These are phyloP conservation scores for Lampris megalopsis DNA, from an alignment of 2,113 vertebrate species.

Conservation along the genomic window DNA sequence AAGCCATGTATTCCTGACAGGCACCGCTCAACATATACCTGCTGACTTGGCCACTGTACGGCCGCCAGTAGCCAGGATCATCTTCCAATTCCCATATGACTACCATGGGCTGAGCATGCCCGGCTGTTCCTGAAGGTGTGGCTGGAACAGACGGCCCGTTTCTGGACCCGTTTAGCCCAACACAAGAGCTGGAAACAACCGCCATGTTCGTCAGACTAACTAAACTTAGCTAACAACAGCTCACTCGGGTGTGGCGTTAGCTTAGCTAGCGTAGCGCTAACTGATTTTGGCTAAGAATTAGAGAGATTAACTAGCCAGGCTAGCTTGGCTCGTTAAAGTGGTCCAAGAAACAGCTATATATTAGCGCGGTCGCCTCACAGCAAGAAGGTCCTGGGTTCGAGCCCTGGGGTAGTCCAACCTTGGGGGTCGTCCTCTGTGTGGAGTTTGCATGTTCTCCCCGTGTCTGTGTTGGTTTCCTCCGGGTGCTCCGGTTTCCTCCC, in stretches of 20 bases:
- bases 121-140: constrained; percentile 56
- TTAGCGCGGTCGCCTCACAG: no score
- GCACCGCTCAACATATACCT: constrained; percentile 88
- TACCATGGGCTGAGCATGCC: constrained; percentile 82
- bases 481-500: no score
- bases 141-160: constrained; percentile 69
- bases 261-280: constrained; percentile 24
- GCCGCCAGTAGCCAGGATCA: constrained; percentile 90
- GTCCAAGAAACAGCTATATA: no score
- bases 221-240: constrained; percentile 54
- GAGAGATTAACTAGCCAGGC: constrained; percentile 43
- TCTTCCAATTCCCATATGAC: constrained; percentile 99
- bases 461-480: no score
- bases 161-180: constrained; percentile 75
- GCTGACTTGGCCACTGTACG: constrained; percentile 92
- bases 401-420: no score
- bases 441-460: no score
- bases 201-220: constrained; percentile 72
- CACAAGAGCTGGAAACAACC: constrained; percentile 81
- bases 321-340: constrained; percentile 69
- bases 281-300: constrained; percentile 33
- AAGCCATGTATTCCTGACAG: constrained; percentile 43
- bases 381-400: no score
- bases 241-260: neutral
- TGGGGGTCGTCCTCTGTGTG: no score